Evolutionary conservation across 2,113 vertebrate species (phyloP).

Genomic region (Ardeotis arabs): DNA sequence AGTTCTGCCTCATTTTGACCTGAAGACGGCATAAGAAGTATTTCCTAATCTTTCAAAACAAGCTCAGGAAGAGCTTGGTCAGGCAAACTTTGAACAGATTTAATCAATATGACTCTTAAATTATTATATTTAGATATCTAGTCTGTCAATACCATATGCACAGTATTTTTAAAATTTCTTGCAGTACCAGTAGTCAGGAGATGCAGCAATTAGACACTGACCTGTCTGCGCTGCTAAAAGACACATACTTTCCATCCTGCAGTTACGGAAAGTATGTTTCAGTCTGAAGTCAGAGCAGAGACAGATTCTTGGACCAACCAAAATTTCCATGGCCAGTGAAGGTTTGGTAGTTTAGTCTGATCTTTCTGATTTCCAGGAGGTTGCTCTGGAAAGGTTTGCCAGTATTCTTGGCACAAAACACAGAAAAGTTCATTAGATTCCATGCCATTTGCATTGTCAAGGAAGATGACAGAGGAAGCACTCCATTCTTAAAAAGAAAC

Average conservation of each 20-base stretch:
- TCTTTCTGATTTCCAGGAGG: neutral
- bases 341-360: neutral
- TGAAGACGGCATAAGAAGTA: neutral
- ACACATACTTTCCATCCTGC: neutral
- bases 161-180: neutral
- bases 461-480: neutral
- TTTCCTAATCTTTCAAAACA: neutral
- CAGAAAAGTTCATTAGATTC: neutral
- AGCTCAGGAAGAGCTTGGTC: neutral
- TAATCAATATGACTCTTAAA: slow-evolving; percentile 36
- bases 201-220: neutral
- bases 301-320: neutral
- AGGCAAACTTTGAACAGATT: neutral
- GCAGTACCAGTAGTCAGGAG: neutral
- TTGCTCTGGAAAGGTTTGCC: neutral
- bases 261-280: slow-evolving; percentile 4
- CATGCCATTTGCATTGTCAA: neutral
- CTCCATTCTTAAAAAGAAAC: neutral
- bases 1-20: neutral
- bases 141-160: neutral
- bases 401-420: neutral
- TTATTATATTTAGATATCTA: neutral
- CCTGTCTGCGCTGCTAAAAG: neutral
- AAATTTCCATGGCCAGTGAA: neutral
- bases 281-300: neutral